Evolutionary conservation across 2,797 vertebrate species (phyloP), one percentile per base, ranked within the genome.

Genomic region (Protosalanx chinensis): DNA sequence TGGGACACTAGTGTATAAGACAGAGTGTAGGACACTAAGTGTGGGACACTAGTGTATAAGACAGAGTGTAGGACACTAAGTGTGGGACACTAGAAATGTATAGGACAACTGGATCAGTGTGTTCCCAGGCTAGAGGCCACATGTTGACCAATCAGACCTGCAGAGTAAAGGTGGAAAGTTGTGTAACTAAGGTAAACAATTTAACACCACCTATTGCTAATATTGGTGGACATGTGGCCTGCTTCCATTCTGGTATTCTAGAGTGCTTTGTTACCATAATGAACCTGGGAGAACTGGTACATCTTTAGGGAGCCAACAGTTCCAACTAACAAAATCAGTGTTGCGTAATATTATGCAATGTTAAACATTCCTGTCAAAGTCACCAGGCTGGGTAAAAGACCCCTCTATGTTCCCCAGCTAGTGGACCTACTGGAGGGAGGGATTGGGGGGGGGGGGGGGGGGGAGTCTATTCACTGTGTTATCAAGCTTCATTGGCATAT

Each of bases 111-210:
- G 68, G n/a, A 18, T 13, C 16, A 70, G 29, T 27, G 3, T 76
- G 72, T 60, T 27, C 10, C 32, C 68, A 4, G 35, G n/a, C 63
- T 35, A 58, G 37, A 62, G 71, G 30, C 59, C 41, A 67, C 58
- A 68, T 46, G 53, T 64, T 63, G n/a, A 72, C 23, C 63, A 66
- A 29, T 65, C 23, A 62, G 32, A n/a, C 20, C 37, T 27, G 15
- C 46, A 68, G 27, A 32, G 15, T 72, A 16, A 46, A 75, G 74
- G 30, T 15, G 37, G 3, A 49, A 51, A 56, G 51, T 72, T 63
- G 68, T 15, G 27, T 64, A 53, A 57, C 59, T 29, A 59, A 57
- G 37, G 16, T 6, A 20, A 46, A 46, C 20, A 72, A 57, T 67
- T 29, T 67, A 8, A 37, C 33, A 41, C 16, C 62, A 64, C 16